phyloP scores from a whole-genome alignment of 2,113 vertebrate species.

The Grantiella picta region DNA sequence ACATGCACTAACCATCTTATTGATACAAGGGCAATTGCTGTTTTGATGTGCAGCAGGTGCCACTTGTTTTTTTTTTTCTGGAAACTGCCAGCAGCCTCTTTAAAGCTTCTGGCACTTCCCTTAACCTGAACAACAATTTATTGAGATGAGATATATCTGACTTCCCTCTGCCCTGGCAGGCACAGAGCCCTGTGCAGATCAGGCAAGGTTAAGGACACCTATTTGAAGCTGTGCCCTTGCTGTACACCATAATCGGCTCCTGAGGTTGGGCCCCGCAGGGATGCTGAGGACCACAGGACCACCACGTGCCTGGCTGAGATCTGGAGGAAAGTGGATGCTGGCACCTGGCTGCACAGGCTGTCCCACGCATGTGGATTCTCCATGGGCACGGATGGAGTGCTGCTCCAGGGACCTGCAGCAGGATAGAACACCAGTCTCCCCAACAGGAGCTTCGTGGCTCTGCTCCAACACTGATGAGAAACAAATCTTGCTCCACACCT shows the following conservation, averaged over 20 bases:
- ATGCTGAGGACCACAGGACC: background rate
- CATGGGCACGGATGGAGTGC: rapidly evolving
- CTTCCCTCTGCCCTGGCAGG: background rate
- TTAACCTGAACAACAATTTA: background rate
- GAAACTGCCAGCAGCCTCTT: background rate
- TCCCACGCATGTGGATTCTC: rapidly evolving
- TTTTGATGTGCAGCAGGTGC: background rate
- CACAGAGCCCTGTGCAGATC: background rate
- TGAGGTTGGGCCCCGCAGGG: background rate
- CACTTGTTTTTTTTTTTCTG: background rate
- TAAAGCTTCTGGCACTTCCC: background rate
- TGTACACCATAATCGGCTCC: background rate
- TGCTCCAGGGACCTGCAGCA: background rate
- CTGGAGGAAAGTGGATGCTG: background rate
- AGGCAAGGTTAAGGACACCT: background rate
- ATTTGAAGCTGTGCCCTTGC: background rate
- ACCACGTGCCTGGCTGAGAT: rapidly evolving
- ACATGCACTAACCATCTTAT: background rate
- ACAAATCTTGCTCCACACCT: background rate
- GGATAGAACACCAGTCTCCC: background rate
- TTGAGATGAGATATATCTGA: background rate
- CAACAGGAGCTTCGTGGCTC: background rate
- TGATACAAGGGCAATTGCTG: background rate
- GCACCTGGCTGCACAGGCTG: background rate
- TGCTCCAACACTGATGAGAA: background rate